These are phyloP conservation scores for Lithophane socia DNA, from an alignment of 2,888 invertebrate species.

Conservation along the genomic window DNA sequence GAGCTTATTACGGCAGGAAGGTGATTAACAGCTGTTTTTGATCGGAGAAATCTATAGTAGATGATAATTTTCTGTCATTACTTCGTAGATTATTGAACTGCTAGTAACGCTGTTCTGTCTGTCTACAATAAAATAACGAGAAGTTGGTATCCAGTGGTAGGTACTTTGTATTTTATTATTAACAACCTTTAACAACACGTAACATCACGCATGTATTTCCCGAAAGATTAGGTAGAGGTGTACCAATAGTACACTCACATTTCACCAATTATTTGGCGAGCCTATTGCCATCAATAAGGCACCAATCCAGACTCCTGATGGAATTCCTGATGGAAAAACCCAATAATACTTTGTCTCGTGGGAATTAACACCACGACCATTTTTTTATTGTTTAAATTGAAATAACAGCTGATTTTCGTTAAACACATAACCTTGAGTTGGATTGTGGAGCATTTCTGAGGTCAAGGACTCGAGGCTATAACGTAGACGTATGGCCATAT, in stretches of 20 bases:
- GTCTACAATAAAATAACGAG: neutral
- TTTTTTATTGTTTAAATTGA: neutral
- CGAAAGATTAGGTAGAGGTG: neutral
- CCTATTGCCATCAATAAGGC: neutral
- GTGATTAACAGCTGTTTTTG: constrained; percentile 3
- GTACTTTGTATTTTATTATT: neutral
- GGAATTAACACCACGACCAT: neutral
- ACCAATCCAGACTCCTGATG: neutral
- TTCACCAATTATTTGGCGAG: neutral
- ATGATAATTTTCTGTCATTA: constrained; percentile 19
- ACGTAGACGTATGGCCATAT: constrained; percentile 18
- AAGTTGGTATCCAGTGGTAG: neutral
- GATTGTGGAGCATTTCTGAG: neutral
- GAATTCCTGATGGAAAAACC: neutral
- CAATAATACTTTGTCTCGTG: neutral
- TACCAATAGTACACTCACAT: neutral
- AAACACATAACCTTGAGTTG: constrained; percentile 16
- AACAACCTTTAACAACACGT: neutral
- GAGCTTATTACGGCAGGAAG: neutral
- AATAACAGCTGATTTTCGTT: neutral
- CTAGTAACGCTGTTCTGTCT: neutral
- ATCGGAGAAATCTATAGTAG: neutral
- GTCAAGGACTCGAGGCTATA: constrained; percentile 22
- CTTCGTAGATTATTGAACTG: constrained; percentile 6
- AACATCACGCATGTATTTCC: neutral